Evolutionary conservation across 2,113 vertebrate species (phyloP).

Genomic region (Sturnira hondurensis): DNA sequence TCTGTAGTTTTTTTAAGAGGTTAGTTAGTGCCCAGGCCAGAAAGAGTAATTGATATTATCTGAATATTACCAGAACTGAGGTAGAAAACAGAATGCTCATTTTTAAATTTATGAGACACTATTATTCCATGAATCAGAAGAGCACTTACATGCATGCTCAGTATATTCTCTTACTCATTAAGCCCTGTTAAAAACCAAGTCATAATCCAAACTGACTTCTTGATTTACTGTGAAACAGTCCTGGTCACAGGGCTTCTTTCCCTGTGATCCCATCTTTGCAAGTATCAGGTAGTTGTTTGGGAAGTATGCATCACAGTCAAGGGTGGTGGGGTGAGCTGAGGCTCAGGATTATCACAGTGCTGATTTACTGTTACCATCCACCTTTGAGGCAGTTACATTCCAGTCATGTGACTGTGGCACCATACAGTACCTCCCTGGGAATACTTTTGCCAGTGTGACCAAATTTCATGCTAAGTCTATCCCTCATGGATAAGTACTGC

Average conservation of each 20-base stretch:
- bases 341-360: neutral
- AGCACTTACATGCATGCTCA: neutral
- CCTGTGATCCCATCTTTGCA: neutral
- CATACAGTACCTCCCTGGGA: neutral
- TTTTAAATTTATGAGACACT: neutral
- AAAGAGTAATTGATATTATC: neutral
- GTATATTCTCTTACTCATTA: neutral
- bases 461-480: neutral
- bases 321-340: neutral
- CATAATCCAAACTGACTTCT: neutral
- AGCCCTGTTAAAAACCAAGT: neutral
- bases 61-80: neutral
- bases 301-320: neutral
- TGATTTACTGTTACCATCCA: too few species aligned
- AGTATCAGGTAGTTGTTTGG: neutral
- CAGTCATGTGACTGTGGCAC: fast-evolving
- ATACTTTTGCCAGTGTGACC: neutral
- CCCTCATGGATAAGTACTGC: neutral
- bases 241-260: neutral
- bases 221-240: neutral
- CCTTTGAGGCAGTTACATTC: fast-evolving
- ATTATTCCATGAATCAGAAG: neutral
- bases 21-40: neutral
- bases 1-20: neutral
- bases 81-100: neutral